Evolutionary conservation across 2,888 invertebrate species (phyloP).

Genomic region (Pollenia labialis): DNA sequence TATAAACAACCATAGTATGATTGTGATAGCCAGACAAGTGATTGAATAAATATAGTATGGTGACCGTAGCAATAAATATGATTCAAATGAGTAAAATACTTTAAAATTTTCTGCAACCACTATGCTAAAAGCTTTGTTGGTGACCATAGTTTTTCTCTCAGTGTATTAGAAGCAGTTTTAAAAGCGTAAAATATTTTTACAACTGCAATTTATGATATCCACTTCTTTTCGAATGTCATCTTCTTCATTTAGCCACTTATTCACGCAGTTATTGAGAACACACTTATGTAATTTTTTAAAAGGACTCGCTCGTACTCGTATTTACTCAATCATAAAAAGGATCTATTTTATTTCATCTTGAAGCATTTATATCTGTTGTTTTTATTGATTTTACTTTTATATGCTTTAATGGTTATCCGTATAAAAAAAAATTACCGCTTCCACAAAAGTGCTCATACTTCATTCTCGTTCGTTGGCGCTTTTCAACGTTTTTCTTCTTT

Average conservation of each 20-base stretch:
- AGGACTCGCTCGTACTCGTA: background rate
- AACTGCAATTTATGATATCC: constrained; percentile 13
- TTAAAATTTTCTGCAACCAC: too few relatives aligned
- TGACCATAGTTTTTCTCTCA: too few relatives aligned
- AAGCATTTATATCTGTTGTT: constrained; percentile 36
- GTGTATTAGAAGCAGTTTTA: background rate
- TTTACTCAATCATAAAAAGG: constrained; percentile 25
- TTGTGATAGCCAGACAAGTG: too few relatives aligned
- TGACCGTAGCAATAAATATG: too few relatives aligned
- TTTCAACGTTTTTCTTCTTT: constrained; percentile 14
- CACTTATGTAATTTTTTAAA: constrained; percentile 39
- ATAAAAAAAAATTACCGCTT: background rate
- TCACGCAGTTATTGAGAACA: constrained; percentile 16
- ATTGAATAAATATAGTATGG: too few relatives aligned
- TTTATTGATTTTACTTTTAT: constrained; percentile 42
- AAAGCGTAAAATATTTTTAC: constrained; percentile 34
- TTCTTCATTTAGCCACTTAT: constrained; percentile 8
- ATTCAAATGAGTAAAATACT: too few relatives aligned
- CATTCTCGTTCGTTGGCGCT: constrained; percentile 26
- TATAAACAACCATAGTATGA: too few relatives aligned
- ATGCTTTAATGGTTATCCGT: constrained; percentile 14
- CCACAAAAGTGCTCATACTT: constrained; percentile 45
- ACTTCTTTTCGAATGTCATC: constrained; percentile 3
- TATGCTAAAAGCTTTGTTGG: too few relatives aligned
- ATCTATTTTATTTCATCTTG: constrained; percentile 43